Evolutionary conservation across 2,888 invertebrate species (phyloP).

Genomic region (Macrophya alboannulata): DNA sequence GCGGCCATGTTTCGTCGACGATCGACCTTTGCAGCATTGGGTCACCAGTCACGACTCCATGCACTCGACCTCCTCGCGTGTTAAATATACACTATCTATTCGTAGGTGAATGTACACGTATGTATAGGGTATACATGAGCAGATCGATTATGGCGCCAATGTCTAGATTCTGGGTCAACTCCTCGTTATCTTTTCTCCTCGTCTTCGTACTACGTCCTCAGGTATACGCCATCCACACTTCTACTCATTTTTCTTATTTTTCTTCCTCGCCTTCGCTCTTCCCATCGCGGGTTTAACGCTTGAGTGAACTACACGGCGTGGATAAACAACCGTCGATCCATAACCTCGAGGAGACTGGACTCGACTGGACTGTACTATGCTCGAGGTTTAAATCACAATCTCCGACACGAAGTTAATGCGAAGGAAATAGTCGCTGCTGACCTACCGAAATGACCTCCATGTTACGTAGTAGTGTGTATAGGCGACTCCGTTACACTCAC

Average conservation of each 20-base stretch:
- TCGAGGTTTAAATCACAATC: slow-evolving; percentile 39
- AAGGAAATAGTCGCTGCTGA: slow-evolving; percentile 33
- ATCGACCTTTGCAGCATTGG: slow-evolving; percentile 5
- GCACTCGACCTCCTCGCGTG: not conserved
- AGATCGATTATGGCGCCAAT: slow-evolving; percentile 16
- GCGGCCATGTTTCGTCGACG: not conserved
- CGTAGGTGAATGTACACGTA: not conserved
- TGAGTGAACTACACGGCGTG: slow-evolving; percentile 31
- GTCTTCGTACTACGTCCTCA: no score
- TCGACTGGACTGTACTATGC: not conserved
- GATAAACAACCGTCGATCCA: slow-evolving; percentile 41
- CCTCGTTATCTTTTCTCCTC: not conserved
- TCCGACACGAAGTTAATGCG: not conserved
- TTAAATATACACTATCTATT: not conserved
- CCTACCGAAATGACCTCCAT: slow-evolving; percentile 48
- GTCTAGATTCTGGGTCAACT: slow-evolving; percentile 34
- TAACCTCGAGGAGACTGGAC: slow-evolving; percentile 29
- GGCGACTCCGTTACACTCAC: not conserved
- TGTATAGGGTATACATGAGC: not conserved
- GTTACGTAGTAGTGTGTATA: not conserved
- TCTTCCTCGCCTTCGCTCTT: not conserved
- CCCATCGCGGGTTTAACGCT: slow-evolving; percentile 23
- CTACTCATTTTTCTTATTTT: not conserved
- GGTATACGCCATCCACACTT: not conserved
- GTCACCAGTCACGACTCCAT: not conserved